A percentile compares a stretch with the other conserved stretches of the same genome.
phyloP scores from a whole-genome alignment of 1,140 invertebrate genomes.

The Cecropterus lyciades region DNA sequence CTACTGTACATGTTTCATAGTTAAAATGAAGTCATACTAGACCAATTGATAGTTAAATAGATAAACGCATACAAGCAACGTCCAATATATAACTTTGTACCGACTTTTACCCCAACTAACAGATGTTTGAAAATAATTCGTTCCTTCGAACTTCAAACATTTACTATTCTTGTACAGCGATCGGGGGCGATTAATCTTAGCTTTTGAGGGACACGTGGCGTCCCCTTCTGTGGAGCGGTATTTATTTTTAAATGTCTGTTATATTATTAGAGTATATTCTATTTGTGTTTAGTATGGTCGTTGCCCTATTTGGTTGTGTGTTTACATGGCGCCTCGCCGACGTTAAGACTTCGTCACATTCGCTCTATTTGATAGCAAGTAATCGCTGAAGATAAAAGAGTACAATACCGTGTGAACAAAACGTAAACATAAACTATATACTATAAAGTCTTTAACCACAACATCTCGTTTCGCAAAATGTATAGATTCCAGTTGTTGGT shows the following conservation, averaged over 20 bases:
- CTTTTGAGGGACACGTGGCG: slow-evolving; percentile 62
- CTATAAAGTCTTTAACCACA: no score
- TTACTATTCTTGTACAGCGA: slow-evolving; percentile 43
- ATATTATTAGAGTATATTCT: slow-evolving; percentile 72
- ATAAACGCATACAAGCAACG: background rate
- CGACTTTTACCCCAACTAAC: slow-evolving; percentile 10
- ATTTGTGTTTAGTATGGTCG: slow-evolving; percentile 71
- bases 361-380: background rate
- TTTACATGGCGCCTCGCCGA: slow-evolving; percentile 69
- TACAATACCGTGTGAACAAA: no score
- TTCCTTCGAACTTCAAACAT: slow-evolving; percentile 39
- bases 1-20: no score
- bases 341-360: slow-evolving; percentile 31
- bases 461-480: no score
- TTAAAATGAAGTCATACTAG: no score
- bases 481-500: no score
- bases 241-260: slow-evolving; percentile 67
- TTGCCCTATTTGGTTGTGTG: slow-evolving; percentile 77
- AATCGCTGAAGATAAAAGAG: background rate
- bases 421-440: no score
- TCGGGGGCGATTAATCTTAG: slow-evolving; percentile 62
- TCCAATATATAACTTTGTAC: background rate
- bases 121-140: slow-evolving; percentile 29
- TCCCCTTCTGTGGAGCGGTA: slow-evolving; percentile 56
- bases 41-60: no score